Evolutionary conservation across 2,797 vertebrate species (phyloP).

Genomic region (Takifugu rubripes): DNA sequence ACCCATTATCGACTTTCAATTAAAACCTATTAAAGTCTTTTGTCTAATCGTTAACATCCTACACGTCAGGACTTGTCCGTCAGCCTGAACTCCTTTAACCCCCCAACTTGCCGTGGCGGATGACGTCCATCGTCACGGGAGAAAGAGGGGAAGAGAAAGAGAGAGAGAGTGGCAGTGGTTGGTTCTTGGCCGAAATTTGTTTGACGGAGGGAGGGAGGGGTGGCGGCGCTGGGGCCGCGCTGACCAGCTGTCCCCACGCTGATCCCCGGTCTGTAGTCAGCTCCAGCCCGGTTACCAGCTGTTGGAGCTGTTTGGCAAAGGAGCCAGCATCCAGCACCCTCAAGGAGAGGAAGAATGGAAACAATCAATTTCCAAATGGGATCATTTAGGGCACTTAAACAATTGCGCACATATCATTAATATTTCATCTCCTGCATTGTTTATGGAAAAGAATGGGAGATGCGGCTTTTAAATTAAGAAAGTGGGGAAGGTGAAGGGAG

Average conservation of each 20-base stretch:
- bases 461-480: conserved; percentile 60
- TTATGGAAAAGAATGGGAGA: conserved; percentile 68
- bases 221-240: conserved; percentile 72
- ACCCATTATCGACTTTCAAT: conserved; percentile 83
- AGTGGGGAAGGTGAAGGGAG: conserved; percentile 27
- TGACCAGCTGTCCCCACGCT: conserved; percentile 88
- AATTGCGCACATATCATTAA: conserved; percentile 83
- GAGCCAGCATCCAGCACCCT: conserved; percentile 79
- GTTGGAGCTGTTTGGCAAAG: conserved; percentile 80
- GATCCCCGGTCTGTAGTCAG: conserved; percentile 75
- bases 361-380: conserved; percentile 86
- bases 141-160: conserved; percentile 11
- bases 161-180: conserved; percentile 25
- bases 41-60: conserved; percentile 81
- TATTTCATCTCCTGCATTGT: conserved; percentile 82
- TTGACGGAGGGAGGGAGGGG: conserved; percentile 11
- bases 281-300: conserved; percentile 88
- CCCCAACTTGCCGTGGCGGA: conserved; percentile 55
- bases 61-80: conserved; percentile 70
- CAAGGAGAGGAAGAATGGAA: conserved; percentile 73
- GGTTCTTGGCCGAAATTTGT: conserved; percentile 35
- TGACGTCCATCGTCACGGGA: conserved; percentile 44
- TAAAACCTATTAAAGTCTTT: conserved; percentile 84
- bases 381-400: conserved; percentile 90
- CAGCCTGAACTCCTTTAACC: conserved; percentile 74